Base-by-base conservation (phyloP, 2,797 vertebrate genomes). In the Intellagama lesueurii region DNA sequence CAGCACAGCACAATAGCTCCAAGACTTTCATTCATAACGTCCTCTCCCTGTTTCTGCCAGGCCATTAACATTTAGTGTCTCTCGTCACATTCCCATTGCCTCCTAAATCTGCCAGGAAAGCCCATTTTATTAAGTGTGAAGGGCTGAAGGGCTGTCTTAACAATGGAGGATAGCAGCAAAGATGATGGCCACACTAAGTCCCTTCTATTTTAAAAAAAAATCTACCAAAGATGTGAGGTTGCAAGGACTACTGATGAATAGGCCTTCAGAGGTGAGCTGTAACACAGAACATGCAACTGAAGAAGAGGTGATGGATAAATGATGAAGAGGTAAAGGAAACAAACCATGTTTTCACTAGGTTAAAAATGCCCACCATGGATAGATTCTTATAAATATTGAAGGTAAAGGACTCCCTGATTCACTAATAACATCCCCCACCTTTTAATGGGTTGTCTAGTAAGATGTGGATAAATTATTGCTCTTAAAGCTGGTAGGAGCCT, bases 61-160 rank as follows among this genome's bases (percentile, higher is more conserved):
- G 32, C 76, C 35, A 85, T 32, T 72, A 47, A 60, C 77, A 89
- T 60, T 79, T 44, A 60, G 26, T 79, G 69, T 72, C 76, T 85
- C 49, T 79, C 49, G 44, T 79, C 83, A 85, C 32, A 44, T 72
- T 85, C 77, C 82, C 76, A 85, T 17, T 72, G 68, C 66, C 76
- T 89, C 88, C 72, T 89, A 84, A 89, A 72, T 85, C 88, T 80
- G 76, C 82, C 75, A 89, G 22, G 60, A 56, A 89, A 60, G 64
- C 11, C 44, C 66, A 60, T 44, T 89, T 85, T 72, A 79, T 85
- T 72, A 68, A 80, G 83, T 72, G 86, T 24, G 4, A 89, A 19
- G 70, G 82, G 88, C 66, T 88, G 40, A 75, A 75, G 17, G 28
- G 70, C 32, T 79, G 28, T 19, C 30, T 60, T 68, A 79, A 79